Conservation (phyloP, 1,140 invertebrate genomes). For the Bradynema listronoti region DNA sequence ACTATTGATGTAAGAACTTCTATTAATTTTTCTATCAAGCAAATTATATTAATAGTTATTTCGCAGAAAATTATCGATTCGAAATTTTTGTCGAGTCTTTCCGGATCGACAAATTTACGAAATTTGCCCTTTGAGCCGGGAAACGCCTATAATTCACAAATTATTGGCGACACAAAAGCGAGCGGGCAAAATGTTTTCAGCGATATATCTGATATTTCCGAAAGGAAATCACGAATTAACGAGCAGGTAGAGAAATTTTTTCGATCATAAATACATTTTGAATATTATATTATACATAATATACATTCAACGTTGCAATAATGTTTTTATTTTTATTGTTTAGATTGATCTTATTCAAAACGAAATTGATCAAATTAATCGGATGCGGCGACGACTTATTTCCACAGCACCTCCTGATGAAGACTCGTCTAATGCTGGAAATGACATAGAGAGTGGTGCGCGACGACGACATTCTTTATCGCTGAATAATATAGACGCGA, state of each 20-base stretch:
- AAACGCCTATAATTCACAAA: constrained; percentile 66
- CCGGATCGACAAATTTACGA: constrained; percentile 34
- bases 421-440: constrained; percentile 69
- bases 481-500: constrained; percentile 60
- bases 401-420: constrained; percentile 63
- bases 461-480: too few relatives aligned
- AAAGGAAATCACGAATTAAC: constrained; percentile 59
- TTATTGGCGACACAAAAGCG: constrained; percentile 73
- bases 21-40: too few relatives aligned
- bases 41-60: neutral
- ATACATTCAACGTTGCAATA: neutral
- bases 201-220: constrained; percentile 57
- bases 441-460: constrained; percentile 65
- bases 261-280: too few relatives aligned
- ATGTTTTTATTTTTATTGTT: neutral
- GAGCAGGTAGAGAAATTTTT: constrained; percentile 50
- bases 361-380: constrained; percentile 23
- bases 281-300: too few relatives aligned
- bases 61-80: neutral
- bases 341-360: too few relatives aligned
- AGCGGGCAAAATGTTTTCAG: constrained; percentile 69
- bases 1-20: too few relatives aligned
- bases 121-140: constrained; percentile 58
- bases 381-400: constrained; percentile 5
- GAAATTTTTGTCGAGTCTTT: neutral